Base-by-base conservation (phyloP, 2,888 invertebrate species). In the Neocrepidodera transversa region DNA sequence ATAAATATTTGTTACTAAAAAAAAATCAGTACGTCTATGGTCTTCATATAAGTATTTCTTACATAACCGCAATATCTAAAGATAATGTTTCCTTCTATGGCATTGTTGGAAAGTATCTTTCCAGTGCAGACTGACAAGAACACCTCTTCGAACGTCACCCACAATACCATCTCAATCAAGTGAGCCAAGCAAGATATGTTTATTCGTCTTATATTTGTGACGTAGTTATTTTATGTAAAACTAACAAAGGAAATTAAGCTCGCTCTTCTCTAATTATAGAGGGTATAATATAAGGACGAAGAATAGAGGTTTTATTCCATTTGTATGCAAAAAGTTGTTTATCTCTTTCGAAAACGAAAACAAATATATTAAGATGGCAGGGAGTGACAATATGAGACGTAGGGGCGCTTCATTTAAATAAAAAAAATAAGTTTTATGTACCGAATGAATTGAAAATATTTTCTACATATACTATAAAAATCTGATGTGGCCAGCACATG, bases 71-170 rank as follows among this genome's bases (percentile, higher is more conserved):
- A 51, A 59, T 54, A 59, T 47, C 62, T 58, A 54, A 62, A 63
- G 64, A 68, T 69, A 67, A 36, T 68, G 70, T 70, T 73, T 74
- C 75, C 74, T 75, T 73, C 73, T n/a, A 71, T 74, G 69, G 75
- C 67, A 75, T 77, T 78, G 75, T 77, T 74, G 70, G 69, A 69
- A 63, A 75, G 26, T 45, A 77, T 78, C 78, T 77, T 77, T 78
- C 77, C 74, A 72, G 74, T 76, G 75, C 76, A 77, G 76, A 70
- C 77, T 78, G 78, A 78, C 78, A 78, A 77, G 76, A 76, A 76
- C 78, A 78, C 76, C 78, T 77, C 76, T 73, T 74, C 71, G 69
- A 72, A 72, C 73, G 76, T 75, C 76, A 76, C 68, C 71, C 68
- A 76, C 77, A 77, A 76, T 76, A 69, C 73, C 73, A 70, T 71